Evolutionary conservation across 2,113 vertebrate species (phyloP).

Genomic region (Grammomys surdaster): DNA sequence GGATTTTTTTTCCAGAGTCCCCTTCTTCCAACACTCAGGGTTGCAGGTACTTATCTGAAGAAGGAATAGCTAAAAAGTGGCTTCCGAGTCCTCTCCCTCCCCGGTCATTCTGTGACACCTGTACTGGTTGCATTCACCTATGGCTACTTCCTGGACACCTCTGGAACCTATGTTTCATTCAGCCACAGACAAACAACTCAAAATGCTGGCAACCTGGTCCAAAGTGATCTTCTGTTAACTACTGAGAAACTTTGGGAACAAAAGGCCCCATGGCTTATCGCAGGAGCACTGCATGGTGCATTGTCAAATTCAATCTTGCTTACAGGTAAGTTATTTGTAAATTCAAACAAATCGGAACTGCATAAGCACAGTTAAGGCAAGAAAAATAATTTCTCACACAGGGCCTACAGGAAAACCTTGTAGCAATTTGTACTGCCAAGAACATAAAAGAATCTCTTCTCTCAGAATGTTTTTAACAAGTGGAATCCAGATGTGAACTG

Average conservation of each 20-base stretch:
- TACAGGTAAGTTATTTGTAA: background rate
- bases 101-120: background rate
- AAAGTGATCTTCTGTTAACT: background rate
- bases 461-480: background rate
- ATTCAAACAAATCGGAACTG: slow-evolving; percentile 55
- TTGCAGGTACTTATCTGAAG: background rate
- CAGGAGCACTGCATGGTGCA: background rate
- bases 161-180: background rate
- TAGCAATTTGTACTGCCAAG: background rate
- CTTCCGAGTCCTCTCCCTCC: background rate
- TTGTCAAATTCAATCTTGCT: background rate
- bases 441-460: background rate
- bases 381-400: slow-evolving; percentile 1
- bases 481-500: slow-evolving; percentile 30
- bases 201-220: slow-evolving; percentile 25
- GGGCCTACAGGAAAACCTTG: background rate
- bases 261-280: background rate
- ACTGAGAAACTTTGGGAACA: slow-evolving; percentile 19
- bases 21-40: background rate
- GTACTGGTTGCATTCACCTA: background rate
- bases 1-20: background rate
- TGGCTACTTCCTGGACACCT: background rate
- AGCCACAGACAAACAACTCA: background rate
- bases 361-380: slow-evolving; percentile 4
- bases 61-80: background rate